phyloP scores from a whole-genome alignment of 2,888 invertebrate genomes.

The Lamellibrachia satsuma region DNA sequence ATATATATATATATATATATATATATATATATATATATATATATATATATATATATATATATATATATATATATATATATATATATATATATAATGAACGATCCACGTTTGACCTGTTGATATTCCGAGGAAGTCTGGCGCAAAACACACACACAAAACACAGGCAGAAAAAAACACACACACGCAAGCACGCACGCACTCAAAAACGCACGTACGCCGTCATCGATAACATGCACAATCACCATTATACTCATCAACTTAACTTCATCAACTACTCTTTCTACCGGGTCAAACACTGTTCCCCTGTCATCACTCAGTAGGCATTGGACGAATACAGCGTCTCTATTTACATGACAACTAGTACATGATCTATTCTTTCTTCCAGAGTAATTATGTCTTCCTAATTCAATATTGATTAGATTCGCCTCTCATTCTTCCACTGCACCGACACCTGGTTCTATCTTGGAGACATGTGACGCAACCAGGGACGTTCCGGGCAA shows the following conservation, averaged over 20 bases:
- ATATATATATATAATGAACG: too few relatives aligned
- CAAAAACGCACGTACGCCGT: not conserved
- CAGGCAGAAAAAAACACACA: too few relatives aligned
- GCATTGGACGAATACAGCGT: not conserved
- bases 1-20: too few relatives aligned
- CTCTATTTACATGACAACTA: not conserved
- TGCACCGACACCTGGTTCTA: not conserved
- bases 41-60: too few relatives aligned
- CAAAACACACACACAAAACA: not conserved
- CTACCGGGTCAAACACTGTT: too few relatives aligned
- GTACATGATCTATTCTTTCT: not conserved
- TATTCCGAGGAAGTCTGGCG: too few relatives aligned
- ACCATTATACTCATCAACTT: too few relatives aligned
- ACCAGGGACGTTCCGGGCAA: not conserved
- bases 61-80: too few relatives aligned
- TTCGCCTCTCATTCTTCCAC: not conserved
- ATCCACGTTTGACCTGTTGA: too few relatives aligned
- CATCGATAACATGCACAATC: not conserved
- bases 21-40: too few relatives aligned
- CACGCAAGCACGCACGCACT: not conserved
- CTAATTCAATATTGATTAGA: constrained; percentile 17
- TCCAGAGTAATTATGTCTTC: not conserved
- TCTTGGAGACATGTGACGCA: not conserved
- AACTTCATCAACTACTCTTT: too few relatives aligned
- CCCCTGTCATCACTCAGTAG: not conserved